Evolutionary conservation across 2,797 vertebrate genomes (phyloP), one percentile per base, ranked within the genome.

Genomic region (Urocyon cinereoargenteus): DNA sequence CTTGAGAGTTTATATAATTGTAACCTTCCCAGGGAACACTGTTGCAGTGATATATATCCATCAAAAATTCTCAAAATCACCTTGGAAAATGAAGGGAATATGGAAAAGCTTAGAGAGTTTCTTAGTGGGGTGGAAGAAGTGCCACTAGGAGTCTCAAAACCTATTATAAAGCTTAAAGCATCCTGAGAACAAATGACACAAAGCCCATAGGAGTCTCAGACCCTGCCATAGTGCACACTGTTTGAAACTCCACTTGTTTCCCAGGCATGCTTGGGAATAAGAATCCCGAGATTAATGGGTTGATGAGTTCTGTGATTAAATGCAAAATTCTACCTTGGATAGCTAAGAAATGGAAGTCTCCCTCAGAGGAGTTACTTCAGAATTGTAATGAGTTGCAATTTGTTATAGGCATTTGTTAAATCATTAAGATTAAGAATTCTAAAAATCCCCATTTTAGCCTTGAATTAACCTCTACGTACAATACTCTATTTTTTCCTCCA

Each of bases 401-500:
- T 34, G 9, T 61, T 59, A 75, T 28, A 79, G 22, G 26, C n/a
- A 70, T 82, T 68, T 49, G 73, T 22, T 34, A 93, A 89, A n/a
- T 66, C 64, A 88, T 57, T 90, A 84, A 28, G 49, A 28, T 53
- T 90, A 68, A 91, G 68, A 79, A 79, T 83, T 83, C 21, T 53
- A 86, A 31, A 92, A 83, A 57, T 51, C 3, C 53, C 15, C 49
- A 45, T 66, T 55, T 68, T 81, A 85, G 64, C 64, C 75, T 86
- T 70, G 45, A 83, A 61, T 77, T 89, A 88, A 89, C 49, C 21
- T 66, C 91, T 49, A 18, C 4, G 49, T 24, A 94, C 31, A 97
- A 91, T 91, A 31, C 6, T 4, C 49, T 34, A 24, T 81, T 96
- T 96, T 94, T 82, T 34, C 3, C 75, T 84, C 34, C 28, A 88